Evolutionary conservation across 2,113 vertebrate genomes (phyloP), one percentile per base, ranked within the genome.

Genomic region (Prietella phreatophila): DNA sequence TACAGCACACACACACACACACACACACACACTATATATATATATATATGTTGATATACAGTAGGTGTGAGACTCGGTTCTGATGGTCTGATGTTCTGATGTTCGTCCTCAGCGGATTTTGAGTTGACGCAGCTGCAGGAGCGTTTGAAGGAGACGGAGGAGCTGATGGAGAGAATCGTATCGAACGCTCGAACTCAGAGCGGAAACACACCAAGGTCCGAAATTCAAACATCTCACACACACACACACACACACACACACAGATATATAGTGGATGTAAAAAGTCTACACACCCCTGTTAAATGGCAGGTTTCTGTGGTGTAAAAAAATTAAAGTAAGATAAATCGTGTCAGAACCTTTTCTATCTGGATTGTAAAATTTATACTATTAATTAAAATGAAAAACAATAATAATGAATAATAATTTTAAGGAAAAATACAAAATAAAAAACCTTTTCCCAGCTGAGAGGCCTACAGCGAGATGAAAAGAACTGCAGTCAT

Each of bases 131-230:
- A 99, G 90, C 96, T 99, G 71, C 97, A 99, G 93, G 97, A 99
- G 92, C 97, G 97, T 91, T 94, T 99, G 91, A 96, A 94, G 88
- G 97, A 98, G 90, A 99, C 98, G 0, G 98, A 99, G 93, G 93
- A 96, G 93, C 96, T 97, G 87, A 98, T 99, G 97, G 97, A 99
- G 96, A 97, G 96, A 87, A 95, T 99, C 14, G 97, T 99, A 87
- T 97, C 94, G 83, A 95, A 94, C 85, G 95, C 96, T 76, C 86
- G 58, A 69, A 17, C 80, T 50, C 86, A 87, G 36, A 96, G 96
- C 85, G 95, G 95, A 91, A 93, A 95, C 87, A 94, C 94, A 81
- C 94, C 96, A 89, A 97, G 96, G 97, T 99, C 30, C 33, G 30
- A 58, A 39, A 33, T 47, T 25, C 2, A 22, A 7, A 7, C 33